Percentiles rank a stretch among this genome's conserved stretches.
Conservation (phyloP, 2,113 vertebrate genomes). For the Cebidichthys violaceus region DNA sequence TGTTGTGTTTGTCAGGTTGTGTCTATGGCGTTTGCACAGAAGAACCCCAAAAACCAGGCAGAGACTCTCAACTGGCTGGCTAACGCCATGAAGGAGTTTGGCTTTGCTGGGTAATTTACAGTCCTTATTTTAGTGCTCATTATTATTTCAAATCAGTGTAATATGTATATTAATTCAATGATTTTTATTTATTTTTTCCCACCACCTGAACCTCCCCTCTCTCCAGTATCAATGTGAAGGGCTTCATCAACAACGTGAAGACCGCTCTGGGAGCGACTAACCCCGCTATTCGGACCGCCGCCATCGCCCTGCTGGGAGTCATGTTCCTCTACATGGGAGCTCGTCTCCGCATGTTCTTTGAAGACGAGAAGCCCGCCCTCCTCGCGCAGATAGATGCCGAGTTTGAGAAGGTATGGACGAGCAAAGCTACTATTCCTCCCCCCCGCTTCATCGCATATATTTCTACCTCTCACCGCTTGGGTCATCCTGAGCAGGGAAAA, state of each 20-base stretch:
- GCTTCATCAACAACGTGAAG: slow-evolving; percentile 97
- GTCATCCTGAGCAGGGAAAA: no score
- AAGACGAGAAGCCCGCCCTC: slow-evolving; percentile 97
- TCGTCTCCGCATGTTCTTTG: slow-evolving; percentile 96
- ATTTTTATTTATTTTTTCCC: no score
- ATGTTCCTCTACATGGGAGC: slow-evolving; percentile 97
- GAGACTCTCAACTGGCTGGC: slow-evolving; percentile 97
- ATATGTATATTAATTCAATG: not conserved
- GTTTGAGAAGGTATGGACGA: slow-evolving; percentile 91
- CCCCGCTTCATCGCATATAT: no score
- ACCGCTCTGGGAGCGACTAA: slow-evolving; percentile 97
- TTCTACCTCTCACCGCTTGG: no score
- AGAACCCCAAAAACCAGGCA: slow-evolving; percentile 99
- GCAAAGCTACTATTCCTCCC: no score
- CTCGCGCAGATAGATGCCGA: slow-evolving; percentile 95
- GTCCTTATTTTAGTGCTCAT: not conserved
- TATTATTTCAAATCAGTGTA: not conserved
- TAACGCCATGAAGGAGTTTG: slow-evolving; percentile 98
- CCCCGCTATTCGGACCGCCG: slow-evolving; percentile 93
- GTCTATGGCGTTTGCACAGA: slow-evolving; percentile 94
- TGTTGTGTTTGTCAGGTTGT: slow-evolving; percentile 85
- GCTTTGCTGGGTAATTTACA: slow-evolving; percentile 91
- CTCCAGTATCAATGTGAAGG: slow-evolving; percentile 94
- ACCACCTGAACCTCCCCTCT: not conserved
- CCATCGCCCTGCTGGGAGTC: slow-evolving; percentile 93